Conservation (phyloP, 2,113 vertebrate genomes). For the Bagarius yarrelli region DNA sequence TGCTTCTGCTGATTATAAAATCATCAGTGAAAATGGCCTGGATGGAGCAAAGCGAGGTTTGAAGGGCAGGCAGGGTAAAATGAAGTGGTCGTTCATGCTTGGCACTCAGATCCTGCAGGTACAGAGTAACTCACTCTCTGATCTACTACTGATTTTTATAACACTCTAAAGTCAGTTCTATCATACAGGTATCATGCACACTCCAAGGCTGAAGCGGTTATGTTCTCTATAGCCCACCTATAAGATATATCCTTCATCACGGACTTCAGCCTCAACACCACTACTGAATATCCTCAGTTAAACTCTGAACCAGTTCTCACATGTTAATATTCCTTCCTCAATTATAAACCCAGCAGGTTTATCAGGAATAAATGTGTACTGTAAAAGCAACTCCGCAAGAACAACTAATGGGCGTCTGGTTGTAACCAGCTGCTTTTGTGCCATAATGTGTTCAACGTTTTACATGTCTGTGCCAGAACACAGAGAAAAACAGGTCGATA, state of each 20-base stretch:
- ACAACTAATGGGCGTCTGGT: background rate
- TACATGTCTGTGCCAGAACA: conserved; percentile 13
- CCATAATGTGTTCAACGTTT: conserved; percentile 24
- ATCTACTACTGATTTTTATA: conserved; percentile 49
- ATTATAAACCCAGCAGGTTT: conserved; percentile 25
- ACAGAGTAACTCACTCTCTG: conserved; percentile 14
- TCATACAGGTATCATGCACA: background rate
- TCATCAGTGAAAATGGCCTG: conserved; percentile 17
- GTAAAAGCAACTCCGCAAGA: conserved; percentile 29
- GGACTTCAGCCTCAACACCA: background rate
- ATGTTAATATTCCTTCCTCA: background rate
- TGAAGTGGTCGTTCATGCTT: background rate
- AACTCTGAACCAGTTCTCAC: conserved; percentile 11
- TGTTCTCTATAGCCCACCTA: background rate
- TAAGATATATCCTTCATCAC: background rate
- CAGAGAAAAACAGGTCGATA: conserved; percentile 1
- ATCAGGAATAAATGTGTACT: conserved; percentile 10
- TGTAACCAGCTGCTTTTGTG: conserved; percentile 37
- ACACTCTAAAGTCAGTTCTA: background rate
- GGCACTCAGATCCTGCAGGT: conserved; percentile 12
- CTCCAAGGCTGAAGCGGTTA: background rate
- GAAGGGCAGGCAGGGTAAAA: conserved; percentile 2
- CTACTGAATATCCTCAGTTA: conserved; percentile 6
- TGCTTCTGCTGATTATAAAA: conserved; percentile 19
- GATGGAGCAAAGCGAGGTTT: background rate